Conservation (phyloP, 2,888 invertebrate genomes). For the Plagiodera versicolora region DNA sequence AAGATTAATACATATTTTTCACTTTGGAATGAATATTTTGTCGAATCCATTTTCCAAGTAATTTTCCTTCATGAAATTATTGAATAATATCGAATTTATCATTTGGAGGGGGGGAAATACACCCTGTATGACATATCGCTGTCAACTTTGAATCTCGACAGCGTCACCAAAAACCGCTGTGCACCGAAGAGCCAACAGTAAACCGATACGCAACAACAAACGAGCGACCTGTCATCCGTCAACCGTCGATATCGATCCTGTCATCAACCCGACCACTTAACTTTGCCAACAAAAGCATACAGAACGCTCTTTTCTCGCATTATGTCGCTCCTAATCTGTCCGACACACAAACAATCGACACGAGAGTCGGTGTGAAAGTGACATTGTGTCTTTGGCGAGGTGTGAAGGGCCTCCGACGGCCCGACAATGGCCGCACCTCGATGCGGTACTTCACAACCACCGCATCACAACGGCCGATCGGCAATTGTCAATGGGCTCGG, state of each 20-base stretch:
- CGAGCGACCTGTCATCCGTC: too few species aligned
- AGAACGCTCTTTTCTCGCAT: conserved; percentile 16
- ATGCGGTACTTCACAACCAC: conserved; percentile 53
- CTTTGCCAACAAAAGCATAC: not conserved
- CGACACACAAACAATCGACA: conserved; percentile 53
- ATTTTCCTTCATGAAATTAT: too few species aligned
- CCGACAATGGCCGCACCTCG: conserved; percentile 49
- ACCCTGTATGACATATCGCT: too few species aligned
- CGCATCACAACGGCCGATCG: conserved; percentile 44
- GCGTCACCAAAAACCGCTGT: too few species aligned
- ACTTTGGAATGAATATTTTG: too few species aligned
- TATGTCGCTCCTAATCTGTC: conserved; percentile 43
- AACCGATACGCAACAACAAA: too few species aligned
- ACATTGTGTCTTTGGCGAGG: conserved; percentile 52
- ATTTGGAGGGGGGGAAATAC: too few species aligned
- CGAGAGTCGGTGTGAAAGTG: conserved; percentile 52
- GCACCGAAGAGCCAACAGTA: too few species aligned
- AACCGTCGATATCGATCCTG: not conserved
- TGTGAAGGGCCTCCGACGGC: conserved; percentile 52
- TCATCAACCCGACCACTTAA: conserved; percentile 12
- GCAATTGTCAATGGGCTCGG: conserved; percentile 47
- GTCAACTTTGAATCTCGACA: too few species aligned
- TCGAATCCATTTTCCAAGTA: too few species aligned
- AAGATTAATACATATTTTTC: too few species aligned
- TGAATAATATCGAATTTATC: too few species aligned